Conservation (phyloP, 2,113 vertebrate species). For the Abramis brama region DNA sequence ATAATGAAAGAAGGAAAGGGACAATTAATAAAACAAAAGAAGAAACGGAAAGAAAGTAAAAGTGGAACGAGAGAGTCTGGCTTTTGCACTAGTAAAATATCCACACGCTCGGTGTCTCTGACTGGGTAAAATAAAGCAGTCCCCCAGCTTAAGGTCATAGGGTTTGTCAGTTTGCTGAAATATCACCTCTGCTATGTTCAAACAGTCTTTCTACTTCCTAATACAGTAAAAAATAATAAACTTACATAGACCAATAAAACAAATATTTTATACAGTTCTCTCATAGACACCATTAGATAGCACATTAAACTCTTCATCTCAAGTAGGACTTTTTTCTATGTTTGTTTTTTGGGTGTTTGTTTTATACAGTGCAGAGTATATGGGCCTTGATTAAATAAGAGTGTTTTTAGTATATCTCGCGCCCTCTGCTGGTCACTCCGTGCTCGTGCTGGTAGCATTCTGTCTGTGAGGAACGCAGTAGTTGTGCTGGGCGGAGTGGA, state of each 20-base stretch:
- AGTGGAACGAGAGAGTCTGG: neutral
- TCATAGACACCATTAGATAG: conserved; percentile 63
- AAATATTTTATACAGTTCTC: conserved; percentile 75
- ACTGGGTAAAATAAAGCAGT: conserved; percentile 68
- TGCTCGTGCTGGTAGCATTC: conserved; percentile 69
- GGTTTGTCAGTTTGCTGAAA: conserved; percentile 81
- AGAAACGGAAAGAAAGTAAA: conserved; percentile 9
- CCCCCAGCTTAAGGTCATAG: conserved; percentile 82
- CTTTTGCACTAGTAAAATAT: conserved; percentile 71
- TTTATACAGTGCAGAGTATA: conserved; percentile 94
- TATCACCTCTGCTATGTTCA: conserved; percentile 50
- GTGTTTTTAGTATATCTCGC: conserved; percentile 64
- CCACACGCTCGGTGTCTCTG: conserved; percentile 74
- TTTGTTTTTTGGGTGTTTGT: conserved; percentile 70
- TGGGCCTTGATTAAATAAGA: conserved; percentile 77
- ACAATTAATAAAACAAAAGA: conserved; percentile 65
- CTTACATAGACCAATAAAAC: conserved; percentile 64
- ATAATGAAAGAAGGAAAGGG: conserved; percentile 37
- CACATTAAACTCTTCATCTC: conserved; percentile 78
- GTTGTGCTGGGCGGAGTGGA: conserved; percentile 86
- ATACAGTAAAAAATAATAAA: conserved; percentile 56
- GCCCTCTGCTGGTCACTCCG: conserved; percentile 76
- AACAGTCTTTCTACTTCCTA: conserved; percentile 63
- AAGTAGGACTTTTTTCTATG: conserved; percentile 76
- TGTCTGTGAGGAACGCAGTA: conserved; percentile 85